Evolutionary conservation across 1,140 invertebrate genomes (phyloP).

Genomic region (Lordiphosa stackelbergi): DNA sequence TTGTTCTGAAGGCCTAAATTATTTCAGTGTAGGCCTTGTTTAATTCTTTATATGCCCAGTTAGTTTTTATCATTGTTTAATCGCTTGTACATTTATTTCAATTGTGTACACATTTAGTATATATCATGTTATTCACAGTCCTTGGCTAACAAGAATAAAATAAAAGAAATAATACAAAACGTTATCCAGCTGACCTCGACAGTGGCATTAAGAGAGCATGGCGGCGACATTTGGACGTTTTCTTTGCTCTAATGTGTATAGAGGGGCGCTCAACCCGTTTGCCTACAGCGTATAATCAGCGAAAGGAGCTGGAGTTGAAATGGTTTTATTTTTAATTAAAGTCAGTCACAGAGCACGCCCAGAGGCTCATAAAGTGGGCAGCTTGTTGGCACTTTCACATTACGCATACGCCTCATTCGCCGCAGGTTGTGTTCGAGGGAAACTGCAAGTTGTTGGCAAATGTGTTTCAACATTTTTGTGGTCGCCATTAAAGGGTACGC

Average conservation of each 20-base stretch:
- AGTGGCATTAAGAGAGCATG: constrained; percentile 33
- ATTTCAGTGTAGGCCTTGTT: too few species aligned
- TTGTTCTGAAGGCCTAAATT: too few species aligned
- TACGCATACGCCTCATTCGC: constrained; percentile 49
- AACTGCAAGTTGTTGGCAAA: constrained; percentile 44
- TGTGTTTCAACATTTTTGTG: constrained; percentile 69
- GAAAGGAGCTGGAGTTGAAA: constrained; percentile 17
- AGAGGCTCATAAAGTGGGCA: constrained; percentile 50
- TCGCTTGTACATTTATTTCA: constrained; percentile 28
- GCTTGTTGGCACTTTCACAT: constrained; percentile 44
- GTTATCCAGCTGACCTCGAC: constrained; percentile 29
- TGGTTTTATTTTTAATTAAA: constrained; percentile 72
- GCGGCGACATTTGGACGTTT: constrained; percentile 41
- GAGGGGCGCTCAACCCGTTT: background rate
- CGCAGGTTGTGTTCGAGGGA: constrained; percentile 13
- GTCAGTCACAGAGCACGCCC: constrained; percentile 25
- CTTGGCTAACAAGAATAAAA: constrained; percentile 15
- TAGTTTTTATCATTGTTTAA: constrained; percentile 16
- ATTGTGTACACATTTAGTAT: background rate
- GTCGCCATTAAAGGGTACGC: constrained; percentile 49
- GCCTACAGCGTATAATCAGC: constrained; percentile 49
- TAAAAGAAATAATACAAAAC: background rate
- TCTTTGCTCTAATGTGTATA: constrained; percentile 34
- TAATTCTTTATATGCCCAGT: too few species aligned
- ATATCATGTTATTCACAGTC: constrained; percentile 31